Evolutionary conservation across 2,888 invertebrate species (phyloP), one percentile per base, ranked within the genome.

Genomic region (Tachina fera): DNA sequence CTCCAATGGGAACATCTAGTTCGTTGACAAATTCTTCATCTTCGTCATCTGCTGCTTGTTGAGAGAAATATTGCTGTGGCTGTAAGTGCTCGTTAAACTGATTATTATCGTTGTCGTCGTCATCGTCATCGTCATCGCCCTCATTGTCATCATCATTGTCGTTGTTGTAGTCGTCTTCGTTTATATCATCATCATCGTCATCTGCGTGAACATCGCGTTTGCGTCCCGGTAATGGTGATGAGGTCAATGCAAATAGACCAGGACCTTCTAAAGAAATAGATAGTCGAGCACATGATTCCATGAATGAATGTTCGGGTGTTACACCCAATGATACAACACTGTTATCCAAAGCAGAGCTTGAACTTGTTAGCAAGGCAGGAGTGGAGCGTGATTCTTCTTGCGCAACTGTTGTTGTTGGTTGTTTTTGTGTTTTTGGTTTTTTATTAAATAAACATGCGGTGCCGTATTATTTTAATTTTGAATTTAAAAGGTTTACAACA

Each of bases 321-420:
- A 97, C 96, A 88, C 97, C 97, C 87, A 97, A 94, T 3, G 96
- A 95, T 80, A 95, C 94, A 68, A 94, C 94, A 88, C 94, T 94
- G 89, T 92, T 92, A 85, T 94, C 94, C 88, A 94, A 92, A 75
- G 93, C 93, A 68, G 94, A 95, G 88, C 94, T 95, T 87, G 94
- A 95, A 83, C 95, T 95, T 90, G 96, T 96, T 90, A 96, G 94
- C 90, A 97, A 93, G 71, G 97, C 96, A 67, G 97, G 97, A 90
- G 97, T 97, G 81, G 97, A 97, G 92, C 97, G 97, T 89, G 97
- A 97, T 93, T 97, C 97, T 92, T 97, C 97, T 89, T 97, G 97
- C 90, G 96, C 96, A 60, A 96, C 95, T 94, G 96, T 94, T 84
- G 96, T 93, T 86, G 79, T 83, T 65, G 56, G 77, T 60, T 74